These are phyloP conservation scores for Diceros bicornis DNA, from an alignment of 2,797 vertebrate species.

Conservation along the genomic window DNA sequence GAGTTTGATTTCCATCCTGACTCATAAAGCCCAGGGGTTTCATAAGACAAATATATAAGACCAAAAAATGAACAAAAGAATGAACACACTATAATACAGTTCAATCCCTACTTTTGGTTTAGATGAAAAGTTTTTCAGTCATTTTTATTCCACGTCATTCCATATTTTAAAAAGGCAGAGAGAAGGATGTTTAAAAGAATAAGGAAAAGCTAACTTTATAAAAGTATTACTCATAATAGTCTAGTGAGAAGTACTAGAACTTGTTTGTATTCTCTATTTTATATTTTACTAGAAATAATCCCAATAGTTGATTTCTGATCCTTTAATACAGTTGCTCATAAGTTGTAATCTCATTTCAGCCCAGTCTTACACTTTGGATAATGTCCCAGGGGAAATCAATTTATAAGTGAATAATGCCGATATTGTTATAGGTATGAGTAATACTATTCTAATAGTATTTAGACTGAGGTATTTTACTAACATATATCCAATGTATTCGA, in stretches of 20 bases:
- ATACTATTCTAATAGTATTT: neutral
- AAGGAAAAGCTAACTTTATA: neutral
- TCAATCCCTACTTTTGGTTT: neutral
- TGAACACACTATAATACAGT: neutral
- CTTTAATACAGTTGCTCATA: neutral
- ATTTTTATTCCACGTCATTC: neutral
- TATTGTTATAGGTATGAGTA: neutral
- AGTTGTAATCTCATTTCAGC: neutral
- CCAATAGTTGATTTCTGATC: neutral
- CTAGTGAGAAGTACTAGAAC: neutral
- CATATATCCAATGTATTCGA: neutral
- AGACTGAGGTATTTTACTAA: neutral
- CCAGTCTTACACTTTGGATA: neutral
- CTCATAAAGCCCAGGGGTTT: neutral
- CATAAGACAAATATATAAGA: neutral
- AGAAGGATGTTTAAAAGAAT: neutral
- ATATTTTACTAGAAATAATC: neutral
- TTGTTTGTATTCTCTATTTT: neutral
- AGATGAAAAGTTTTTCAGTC: neutral
- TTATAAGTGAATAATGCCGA: neutral
- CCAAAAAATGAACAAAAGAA: neutral
- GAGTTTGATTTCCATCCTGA: neutral
- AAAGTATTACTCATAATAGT: neutral
- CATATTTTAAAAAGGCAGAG: neutral
- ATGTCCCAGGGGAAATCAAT: neutral